These are phyloP conservation scores for Drepanosiphum platanoidis DNA, from an alignment of 2,888 invertebrate genomes.

Conservation along the genomic window DNA sequence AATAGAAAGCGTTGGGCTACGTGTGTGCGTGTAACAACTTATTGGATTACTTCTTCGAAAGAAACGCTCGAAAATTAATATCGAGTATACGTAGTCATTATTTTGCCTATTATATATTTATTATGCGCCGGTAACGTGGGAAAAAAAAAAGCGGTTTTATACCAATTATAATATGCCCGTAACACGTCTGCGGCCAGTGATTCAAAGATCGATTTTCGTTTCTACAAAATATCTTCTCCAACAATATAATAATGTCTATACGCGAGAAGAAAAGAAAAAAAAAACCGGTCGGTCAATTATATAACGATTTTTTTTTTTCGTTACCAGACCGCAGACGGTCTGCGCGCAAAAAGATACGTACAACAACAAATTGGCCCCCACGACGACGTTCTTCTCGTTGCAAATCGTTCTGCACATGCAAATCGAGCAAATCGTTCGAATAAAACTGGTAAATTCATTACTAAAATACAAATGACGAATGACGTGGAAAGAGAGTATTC, in stretches of 20 bases:
- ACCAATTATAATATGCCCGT: neutral
- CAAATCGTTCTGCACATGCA: constrained; percentile 6
- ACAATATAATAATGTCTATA: neutral
- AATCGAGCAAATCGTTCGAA: constrained; percentile 23
- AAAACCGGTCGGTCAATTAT: constrained; percentile 5
- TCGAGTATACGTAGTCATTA: neutral
- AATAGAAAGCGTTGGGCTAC: neutral
- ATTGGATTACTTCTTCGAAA: neutral
- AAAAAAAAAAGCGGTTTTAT: neutral
- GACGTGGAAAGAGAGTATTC: neutral
- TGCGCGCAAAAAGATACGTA: neutral
- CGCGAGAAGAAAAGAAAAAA: neutral
- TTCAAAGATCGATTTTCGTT: neutral
- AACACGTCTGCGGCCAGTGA: neutral
- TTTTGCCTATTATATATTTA: too few relatives aligned
- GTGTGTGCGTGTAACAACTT: neutral
- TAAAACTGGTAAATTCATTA: constrained; percentile 3
- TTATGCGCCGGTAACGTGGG: neutral
- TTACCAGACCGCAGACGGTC: neutral
- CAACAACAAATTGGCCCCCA: neutral
- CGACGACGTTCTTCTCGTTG: neutral
- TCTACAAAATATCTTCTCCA: neutral
- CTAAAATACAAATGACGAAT: neutral
- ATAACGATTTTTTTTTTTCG: neutral
- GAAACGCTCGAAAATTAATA: neutral